Evolutionary conservation across 2,797 vertebrate species (phyloP), one percentile per base, ranked within the genome.

Genomic region (Meriones psammophilus): DNA sequence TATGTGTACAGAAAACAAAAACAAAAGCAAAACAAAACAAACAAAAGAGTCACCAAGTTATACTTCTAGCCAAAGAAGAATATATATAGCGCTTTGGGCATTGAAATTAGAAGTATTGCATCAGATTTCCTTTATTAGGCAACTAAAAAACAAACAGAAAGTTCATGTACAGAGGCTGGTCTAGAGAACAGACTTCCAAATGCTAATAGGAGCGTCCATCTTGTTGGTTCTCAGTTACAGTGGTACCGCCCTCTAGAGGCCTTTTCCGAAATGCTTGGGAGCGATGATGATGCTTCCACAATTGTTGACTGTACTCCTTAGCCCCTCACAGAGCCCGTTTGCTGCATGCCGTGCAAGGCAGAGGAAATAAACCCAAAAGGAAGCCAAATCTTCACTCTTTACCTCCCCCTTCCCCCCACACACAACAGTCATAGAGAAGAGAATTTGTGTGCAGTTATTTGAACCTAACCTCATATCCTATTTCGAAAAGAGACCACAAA

Each of bases 201-300:
- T 2, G 26, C 10, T 5, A 76, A 4, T 18, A 71, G 60, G 22
- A 58, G 64, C 22, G 10, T 39, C 80, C 28, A 42, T 12, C 30
- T 92, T 62, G 78, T 12, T 76, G 66, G 56, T 50, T 96, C 91
- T 97, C 88, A 76, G 0, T 62, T 92, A 90, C 88, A 42, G 42
- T 80, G 66, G 77, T 60, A 95, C 68, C 76, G 76, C 42, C 77
- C 71, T 39, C 89, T 91, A 74, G 90, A 97, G 88, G 80, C 68
- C 56, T 92, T 91, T 92, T 78, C 89, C 74, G 50, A 95, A 96
- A 90, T 92, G 54, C 74, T 50, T 77, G 54, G 66, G 56, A 8
- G 0, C 28, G 39, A 39, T 39, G 39, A 39, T 42, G 86, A 60
- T 54, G 24, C 79, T 96, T 96, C 74, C 71, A 71, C 46, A 28